Evolutionary conservation across 2,113 vertebrate species (phyloP), one percentile per base, ranked within the genome.

Genomic region (Tonatia bakeri): DNA sequence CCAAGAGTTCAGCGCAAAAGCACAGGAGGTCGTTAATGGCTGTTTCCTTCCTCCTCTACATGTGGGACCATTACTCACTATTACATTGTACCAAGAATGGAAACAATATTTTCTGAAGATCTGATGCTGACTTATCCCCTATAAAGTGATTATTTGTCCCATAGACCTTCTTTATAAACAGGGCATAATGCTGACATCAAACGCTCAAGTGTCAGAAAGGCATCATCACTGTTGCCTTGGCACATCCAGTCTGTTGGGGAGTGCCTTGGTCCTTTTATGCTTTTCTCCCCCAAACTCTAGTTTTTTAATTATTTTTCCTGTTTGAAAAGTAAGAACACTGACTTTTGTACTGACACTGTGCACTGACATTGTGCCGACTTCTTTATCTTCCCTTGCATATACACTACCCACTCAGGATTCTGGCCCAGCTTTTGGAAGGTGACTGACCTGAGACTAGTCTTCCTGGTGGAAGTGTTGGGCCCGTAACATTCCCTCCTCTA

Each of bases 301-400:
- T 76, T 89, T 83, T 86, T 52, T 89, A 50, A 19, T 24, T 43
- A 52, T 84, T 88, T 90, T 89, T 40, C 50, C 80, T 64, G 16
- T 79, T 85, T 38, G n/a, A 36, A 89, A 89, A 86, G 59, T 31
- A 36, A 43, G 47, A 22, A n/a, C 36, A 9, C 33, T 7, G 31
- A 75, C 45, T 56, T 20, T 7, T n/a, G 47, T 33, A 17, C 13
- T 73, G 36, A 52, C 9, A 14, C 1, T 65, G 52, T 26, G 15
- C 26, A 17, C 3, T 15, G 75, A 50, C 73, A 7, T 1, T 0
- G 33, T n/a, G 4, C 33, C 2, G 38, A 33, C 19, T 33, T 56
- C 76, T 11, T 56, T 19, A 36, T 9, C 76, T n/a, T 79, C 33
- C 33, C 1, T 33, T 45, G 76, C 64, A 31, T 19, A n/a, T 26